Evolutionary conservation across 2,888 invertebrate species (phyloP).

Genomic region (Callosobruchus maculatus): DNA sequence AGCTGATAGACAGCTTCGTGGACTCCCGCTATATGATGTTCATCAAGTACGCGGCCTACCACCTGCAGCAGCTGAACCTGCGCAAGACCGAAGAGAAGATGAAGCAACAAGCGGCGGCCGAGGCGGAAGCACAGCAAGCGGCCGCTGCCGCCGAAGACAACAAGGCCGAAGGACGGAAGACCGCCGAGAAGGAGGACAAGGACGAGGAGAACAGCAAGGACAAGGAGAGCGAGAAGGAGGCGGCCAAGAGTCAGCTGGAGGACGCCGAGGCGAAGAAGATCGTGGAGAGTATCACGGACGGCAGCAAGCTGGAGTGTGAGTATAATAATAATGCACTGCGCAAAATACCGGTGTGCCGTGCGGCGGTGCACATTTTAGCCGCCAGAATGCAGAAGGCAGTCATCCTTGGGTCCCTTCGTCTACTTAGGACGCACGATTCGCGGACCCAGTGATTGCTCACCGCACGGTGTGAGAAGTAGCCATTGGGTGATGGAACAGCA

Average conservation of each 20-base stretch:
- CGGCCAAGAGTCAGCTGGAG: conserved; percentile 49
- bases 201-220: conserved; percentile 51
- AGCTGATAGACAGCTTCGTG: conserved; percentile 93
- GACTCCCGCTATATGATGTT: conserved; percentile 94
- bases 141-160: conserved; percentile 41
- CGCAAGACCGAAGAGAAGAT: conserved; percentile 55
- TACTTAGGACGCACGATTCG: too few species aligned
- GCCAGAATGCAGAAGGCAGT: too few species aligned
- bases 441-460: too few species aligned
- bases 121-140: too few species aligned
- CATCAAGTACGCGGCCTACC: conserved; percentile 92
- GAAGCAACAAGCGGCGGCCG: conserved; percentile 18
- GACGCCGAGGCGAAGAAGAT: conserved; percentile 89
- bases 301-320: conserved; percentile 71
- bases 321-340: too few species aligned
- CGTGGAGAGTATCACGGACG: conserved; percentile 83
- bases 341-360: too few species aligned
- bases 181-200: conserved; percentile 41
- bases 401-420: too few species aligned
- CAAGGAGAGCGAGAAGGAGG: conserved; percentile 60
- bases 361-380: too few species aligned
- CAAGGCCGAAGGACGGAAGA: conserved; percentile 42
- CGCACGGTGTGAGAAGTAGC: too few species aligned
- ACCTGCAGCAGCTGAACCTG: conserved; percentile 83
- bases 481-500: too few species aligned